A percentile compares a stretch with the other conserved stretches of the same genome.
Conservation (phyloP, 2,888 invertebrate genomes). For the Apotomis betuletana region DNA sequence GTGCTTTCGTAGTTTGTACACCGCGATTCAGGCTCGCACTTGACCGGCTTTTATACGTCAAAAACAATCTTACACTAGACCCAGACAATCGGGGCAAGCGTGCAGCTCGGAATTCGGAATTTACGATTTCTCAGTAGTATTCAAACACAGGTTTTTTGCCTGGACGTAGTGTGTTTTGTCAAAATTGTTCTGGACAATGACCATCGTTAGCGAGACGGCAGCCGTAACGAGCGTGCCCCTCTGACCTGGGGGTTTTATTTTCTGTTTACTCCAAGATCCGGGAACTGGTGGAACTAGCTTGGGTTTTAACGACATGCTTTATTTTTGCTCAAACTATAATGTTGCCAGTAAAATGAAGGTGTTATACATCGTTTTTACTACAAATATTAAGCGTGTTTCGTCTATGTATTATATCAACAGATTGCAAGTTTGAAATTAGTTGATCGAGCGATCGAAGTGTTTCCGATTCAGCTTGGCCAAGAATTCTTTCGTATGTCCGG, state of each 20-base stretch:
- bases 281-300: slow-evolving; percentile 38
- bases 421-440: no score
- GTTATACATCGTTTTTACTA: no score
- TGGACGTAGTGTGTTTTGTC: slow-evolving; percentile 43
- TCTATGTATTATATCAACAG: no score
- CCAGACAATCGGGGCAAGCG: background rate
- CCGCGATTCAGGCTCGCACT: no score
- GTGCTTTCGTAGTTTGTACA: no score
- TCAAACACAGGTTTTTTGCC: slow-evolving; percentile 40
- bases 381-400: no score
- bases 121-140: slow-evolving; percentile 38
- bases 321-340: slow-evolving; percentile 29
- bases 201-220: slow-evolving; percentile 61
- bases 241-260: slow-evolving; percentile 57
- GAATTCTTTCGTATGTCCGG: no score
- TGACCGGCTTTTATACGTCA: no score
- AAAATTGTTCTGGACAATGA: slow-evolving; percentile 60
- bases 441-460: no score
- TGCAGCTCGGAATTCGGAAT: background rate
- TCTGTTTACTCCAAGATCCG: slow-evolving; percentile 45
- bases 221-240: slow-evolving; percentile 50
- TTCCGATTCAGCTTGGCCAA: no score
- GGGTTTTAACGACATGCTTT: slow-evolving; percentile 29
- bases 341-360: no score
- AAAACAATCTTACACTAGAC: no score